Conservation (phyloP, 53 echinoderm and acorn worm species). For the Crossaster papposus region DNA sequence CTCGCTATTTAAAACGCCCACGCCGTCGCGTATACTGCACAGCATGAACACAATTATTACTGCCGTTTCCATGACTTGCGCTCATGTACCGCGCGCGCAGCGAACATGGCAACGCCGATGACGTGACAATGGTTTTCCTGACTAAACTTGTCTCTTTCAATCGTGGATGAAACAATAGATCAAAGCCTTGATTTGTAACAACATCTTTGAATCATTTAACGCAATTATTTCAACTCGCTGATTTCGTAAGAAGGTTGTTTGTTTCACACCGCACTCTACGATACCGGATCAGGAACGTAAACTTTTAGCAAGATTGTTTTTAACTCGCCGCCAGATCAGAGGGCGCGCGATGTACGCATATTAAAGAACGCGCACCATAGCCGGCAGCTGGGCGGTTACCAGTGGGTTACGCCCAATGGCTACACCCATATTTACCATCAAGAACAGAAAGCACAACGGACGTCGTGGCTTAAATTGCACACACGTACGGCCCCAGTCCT, state of each 20-base stretch:
- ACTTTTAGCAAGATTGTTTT: slow-evolving; percentile 13
- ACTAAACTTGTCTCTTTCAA: slow-evolving; percentile 8
- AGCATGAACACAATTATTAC: slow-evolving; percentile 57
- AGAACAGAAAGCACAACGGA: no score
- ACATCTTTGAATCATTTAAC: no score
- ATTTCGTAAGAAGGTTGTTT: background rate
- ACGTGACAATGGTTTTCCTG: slow-evolving; percentile 29
- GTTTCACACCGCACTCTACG: background rate
- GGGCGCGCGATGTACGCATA: no score
- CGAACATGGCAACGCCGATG: slow-evolving; percentile 30
- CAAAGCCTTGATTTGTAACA: background rate
- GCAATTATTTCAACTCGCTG: background rate
- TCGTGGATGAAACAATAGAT: background rate
- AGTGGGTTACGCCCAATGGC: no score
- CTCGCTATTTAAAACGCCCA: slow-evolving; percentile 39
- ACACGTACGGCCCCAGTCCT: background rate
- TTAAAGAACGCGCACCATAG: no score
- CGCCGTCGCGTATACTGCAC: slow-evolving; percentile 29
- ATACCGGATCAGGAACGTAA: background rate
- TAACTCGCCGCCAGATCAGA: background rate
- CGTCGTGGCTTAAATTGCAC: no score
- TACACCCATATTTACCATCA: no score
- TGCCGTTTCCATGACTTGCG: slow-evolving; percentile 24
- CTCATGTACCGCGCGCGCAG: slow-evolving; percentile 11
- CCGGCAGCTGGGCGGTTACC: no score